A percentile compares a stretch with the other conserved stretches of the same genome.
Evolutionary conservation across 2,113 vertebrate species (phyloP).

Genomic region (Carassius gibelio): DNA sequence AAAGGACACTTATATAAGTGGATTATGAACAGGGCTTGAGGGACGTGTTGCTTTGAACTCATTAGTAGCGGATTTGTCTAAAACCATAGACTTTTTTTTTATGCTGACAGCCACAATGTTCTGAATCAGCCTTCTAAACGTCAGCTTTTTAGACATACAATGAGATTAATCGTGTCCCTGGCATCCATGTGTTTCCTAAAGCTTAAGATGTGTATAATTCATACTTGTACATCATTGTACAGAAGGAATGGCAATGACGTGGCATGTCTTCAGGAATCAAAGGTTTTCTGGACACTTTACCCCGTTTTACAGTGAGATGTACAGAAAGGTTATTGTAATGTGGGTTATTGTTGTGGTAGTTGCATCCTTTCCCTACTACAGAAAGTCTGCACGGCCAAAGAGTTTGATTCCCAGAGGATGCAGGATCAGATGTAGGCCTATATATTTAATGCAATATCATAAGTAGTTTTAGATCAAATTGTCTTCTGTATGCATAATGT

Average conservation of each 20-base stretch:
- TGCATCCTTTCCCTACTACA: not conserved
- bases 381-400: not conserved
- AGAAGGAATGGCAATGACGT: not conserved
- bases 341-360: not conserved
- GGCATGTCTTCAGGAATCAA: not conserved
- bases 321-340: not conserved
- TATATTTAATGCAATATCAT: not conserved
- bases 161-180: constrained; percentile 25
- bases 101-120: constrained; percentile 27
- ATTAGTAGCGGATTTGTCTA: constrained; percentile 53
- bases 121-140: constrained; percentile 10
- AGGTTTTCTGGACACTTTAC: not conserved
- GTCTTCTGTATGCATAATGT: not conserved
- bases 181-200: not conserved
- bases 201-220: constrained; percentile 8
- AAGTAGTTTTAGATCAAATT: not conserved
- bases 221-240: not conserved
- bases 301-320: not conserved
- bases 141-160: constrained; percentile 22
- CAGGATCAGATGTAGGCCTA: not conserved
- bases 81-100: constrained; percentile 36
- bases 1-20: constrained; percentile 47
- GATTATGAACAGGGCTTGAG: constrained; percentile 30
- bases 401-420: not conserved
- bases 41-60: constrained; percentile 32